phyloP scores from a whole-genome alignment of 2,888 invertebrate genomes.

The Eretmocerus hayati region DNA sequence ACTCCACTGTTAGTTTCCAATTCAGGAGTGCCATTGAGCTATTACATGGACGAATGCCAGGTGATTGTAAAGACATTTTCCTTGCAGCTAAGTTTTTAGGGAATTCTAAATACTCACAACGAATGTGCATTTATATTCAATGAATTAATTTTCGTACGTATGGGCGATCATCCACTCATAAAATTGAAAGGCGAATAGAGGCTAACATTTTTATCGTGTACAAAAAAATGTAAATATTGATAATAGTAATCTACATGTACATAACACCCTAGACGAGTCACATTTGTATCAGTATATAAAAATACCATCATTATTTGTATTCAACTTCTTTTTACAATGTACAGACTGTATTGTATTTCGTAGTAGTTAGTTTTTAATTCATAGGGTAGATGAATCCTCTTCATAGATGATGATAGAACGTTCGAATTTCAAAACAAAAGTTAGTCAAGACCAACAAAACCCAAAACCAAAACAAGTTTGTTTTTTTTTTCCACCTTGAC shows the following conservation, averaged over 20 bases:
- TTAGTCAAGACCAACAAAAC: too few relatives aligned
- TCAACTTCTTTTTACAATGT: conserved; percentile 22
- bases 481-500: too few relatives aligned
- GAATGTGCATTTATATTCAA: conserved; percentile 14
- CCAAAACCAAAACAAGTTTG: too few relatives aligned
- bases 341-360: conserved; percentile 18
- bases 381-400: too few relatives aligned
- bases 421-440: too few relatives aligned
- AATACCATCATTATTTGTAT: conserved; percentile 21
- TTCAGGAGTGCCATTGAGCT: too few relatives aligned
- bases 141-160: conserved; percentile 11
- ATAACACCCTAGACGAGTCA: conserved; percentile 14
- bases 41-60: too few relatives aligned
- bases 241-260: conserved; percentile 14
- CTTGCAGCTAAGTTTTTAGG: too few relatives aligned
- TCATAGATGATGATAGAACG: too few relatives aligned
- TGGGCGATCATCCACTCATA: conserved; percentile 8
- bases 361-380: conserved; percentile 12
- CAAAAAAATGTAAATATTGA: conserved; percentile 12
- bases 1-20: not conserved
- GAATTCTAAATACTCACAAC: conserved; percentile 8
- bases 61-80: too few relatives aligned
- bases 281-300: conserved; percentile 21
- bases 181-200: conserved; percentile 9
- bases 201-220: conserved; percentile 7